Conservation (phyloP, 2,113 vertebrate genomes). For the Ciconia stormi region DNA sequence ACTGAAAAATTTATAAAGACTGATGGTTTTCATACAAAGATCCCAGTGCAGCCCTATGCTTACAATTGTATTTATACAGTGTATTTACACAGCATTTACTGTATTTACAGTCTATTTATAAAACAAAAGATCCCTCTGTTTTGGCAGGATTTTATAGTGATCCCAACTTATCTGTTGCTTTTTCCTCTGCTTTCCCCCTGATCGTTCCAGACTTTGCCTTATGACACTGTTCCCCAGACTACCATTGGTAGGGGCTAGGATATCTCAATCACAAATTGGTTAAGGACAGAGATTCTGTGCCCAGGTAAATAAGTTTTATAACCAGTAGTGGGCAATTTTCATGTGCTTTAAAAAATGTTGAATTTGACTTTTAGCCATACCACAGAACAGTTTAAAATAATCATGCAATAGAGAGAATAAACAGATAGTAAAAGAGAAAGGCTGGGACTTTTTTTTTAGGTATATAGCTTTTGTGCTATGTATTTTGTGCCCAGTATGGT, state of each 20-base stretch:
- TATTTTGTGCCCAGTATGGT: background rate
- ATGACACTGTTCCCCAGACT: background rate
- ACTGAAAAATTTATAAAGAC: background rate
- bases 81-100: background rate
- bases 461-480: background rate
- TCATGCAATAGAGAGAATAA: background rate
- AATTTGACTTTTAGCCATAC: background rate
- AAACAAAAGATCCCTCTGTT: background rate
- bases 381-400: background rate
- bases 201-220: background rate
- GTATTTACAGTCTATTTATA: background rate
- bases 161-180: background rate
- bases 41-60: background rate
- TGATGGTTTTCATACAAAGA: background rate
- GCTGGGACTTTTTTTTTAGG: background rate
- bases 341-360: background rate
- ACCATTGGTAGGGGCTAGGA: background rate
- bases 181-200: background rate
- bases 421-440: background rate
- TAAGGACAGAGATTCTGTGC: background rate
- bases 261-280: background rate
- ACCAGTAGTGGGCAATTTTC: background rate
- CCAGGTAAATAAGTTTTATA: background rate
- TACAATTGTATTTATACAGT: background rate
- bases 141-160: background rate